Evolutionary conservation across 2,797 vertebrate genomes (phyloP).

Genomic region (Sebastes nivosus): DNA sequence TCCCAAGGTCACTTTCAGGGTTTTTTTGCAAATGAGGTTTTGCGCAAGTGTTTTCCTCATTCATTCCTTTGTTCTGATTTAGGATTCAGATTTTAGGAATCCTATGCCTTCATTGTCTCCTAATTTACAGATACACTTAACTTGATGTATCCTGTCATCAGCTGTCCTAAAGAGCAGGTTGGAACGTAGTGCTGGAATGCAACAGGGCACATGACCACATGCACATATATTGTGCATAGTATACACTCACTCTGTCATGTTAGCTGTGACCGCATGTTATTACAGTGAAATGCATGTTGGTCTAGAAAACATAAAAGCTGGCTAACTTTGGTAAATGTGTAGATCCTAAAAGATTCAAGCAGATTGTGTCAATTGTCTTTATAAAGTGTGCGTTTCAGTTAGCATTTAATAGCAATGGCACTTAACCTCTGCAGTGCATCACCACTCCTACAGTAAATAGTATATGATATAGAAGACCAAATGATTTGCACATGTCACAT

Average conservation of each 20-base stretch:
- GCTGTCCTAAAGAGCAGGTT: neutral
- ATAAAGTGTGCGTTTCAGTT: neutral
- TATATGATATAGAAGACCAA: neutral
- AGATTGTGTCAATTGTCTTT: neutral
- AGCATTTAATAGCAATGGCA: neutral
- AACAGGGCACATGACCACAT: neutral
- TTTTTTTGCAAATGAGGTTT: neutral
- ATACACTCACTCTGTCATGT: neutral
- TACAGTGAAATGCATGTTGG: neutral
- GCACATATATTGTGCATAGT: neutral
- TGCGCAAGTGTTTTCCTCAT: neutral
- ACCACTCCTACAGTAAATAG: neutral
- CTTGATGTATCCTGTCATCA: neutral
- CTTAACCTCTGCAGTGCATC: neutral
- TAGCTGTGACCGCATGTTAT: neutral
- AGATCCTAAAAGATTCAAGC: neutral
- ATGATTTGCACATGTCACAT: neutral
- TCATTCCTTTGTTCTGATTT: neutral
- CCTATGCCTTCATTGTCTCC: neutral
- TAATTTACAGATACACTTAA: neutral
- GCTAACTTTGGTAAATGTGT: neutral
- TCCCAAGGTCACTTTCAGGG: slow-evolving; percentile 30
- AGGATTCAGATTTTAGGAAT: neutral
- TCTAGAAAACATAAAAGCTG: neutral
- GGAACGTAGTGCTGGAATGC: neutral